Percentiles rank a stretch among this genome's conserved stretches.
phyloP scores from a whole-genome alignment of 2,113 vertebrate genomes.

The Diadophis punctatus region DNA sequence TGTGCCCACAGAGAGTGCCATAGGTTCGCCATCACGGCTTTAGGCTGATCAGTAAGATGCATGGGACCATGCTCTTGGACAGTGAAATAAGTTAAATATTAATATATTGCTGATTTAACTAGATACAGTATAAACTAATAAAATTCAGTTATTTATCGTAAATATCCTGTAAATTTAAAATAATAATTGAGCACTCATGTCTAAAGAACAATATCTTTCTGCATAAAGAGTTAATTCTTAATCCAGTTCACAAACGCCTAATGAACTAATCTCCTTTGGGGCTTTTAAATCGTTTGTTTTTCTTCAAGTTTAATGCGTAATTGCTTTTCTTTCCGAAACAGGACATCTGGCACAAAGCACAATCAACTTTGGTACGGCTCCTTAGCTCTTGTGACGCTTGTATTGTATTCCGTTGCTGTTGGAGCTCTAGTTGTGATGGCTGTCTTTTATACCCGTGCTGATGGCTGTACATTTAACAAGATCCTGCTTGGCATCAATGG shows the following conservation, averaged over 20 bases:
- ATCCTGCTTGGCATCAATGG: slow-evolving; percentile 86
- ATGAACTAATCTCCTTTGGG: not conserved
- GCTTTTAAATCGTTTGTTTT: not conserved
- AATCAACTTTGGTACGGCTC: slow-evolving; percentile 90
- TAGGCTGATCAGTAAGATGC: not conserved
- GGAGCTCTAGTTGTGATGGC: slow-evolving; percentile 84
- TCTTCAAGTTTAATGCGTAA: not conserved
- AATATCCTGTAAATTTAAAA: not conserved
- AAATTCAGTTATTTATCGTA: not conserved
- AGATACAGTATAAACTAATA: not conserved
- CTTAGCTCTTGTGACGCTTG: slow-evolving; percentile 83
- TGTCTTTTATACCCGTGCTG: slow-evolving; percentile 80
- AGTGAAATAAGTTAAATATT: not conserved
- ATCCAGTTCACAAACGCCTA: not conserved
- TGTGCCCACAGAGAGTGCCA: too few species aligned
- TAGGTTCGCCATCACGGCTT: not conserved
- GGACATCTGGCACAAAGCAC: slow-evolving; percentile 82
- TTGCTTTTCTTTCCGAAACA: slow-evolving; percentile 53
- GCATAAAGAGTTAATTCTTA: not conserved
- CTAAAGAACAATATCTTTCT: not conserved
- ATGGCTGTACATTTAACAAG: slow-evolving; percentile 88
- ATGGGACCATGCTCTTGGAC: not conserved
- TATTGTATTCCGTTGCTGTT: slow-evolving; percentile 82
- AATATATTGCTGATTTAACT: not conserved
- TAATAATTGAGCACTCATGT: not conserved